phyloP scores from a whole-genome alignment of 2,113 vertebrate genomes.

The Hemiscyllium ocellatum region DNA sequence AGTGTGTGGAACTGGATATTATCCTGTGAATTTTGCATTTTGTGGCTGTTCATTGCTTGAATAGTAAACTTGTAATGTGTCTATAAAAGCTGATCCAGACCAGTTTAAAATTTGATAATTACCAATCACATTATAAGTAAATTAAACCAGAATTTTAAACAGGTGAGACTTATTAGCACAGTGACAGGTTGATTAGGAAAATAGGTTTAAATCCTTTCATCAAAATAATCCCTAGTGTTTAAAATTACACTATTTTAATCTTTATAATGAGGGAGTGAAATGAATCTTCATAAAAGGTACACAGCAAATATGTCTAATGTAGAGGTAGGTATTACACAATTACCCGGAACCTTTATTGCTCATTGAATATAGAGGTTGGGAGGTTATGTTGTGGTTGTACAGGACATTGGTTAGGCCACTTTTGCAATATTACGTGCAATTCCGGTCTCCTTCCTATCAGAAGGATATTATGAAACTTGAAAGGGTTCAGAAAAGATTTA shows the following conservation, averaged over 20 bases:
- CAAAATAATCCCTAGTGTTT: neutral
- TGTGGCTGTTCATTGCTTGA: neutral
- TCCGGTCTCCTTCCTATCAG: too few species aligned
- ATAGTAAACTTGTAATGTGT: neutral
- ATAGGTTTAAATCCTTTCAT: neutral
- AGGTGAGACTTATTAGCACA: neutral
- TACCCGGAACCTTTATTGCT: too few species aligned
- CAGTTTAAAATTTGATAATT: neutral
- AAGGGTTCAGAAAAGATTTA: too few species aligned
- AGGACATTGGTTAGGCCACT: too few species aligned
- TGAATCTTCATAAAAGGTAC: neutral
- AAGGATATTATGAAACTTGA: too few species aligned
- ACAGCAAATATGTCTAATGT: neutral
- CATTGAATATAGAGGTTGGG: too few species aligned
- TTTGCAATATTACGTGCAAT: too few species aligned
- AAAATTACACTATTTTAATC: neutral
- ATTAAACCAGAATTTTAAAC: neutral
- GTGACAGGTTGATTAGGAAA: too few species aligned
- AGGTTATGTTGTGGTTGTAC: too few species aligned
- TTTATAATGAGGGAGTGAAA: neutral
- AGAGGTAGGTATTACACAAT: neutral
- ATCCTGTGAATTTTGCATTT: too few species aligned
- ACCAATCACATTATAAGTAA: neutral
- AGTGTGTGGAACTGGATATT: too few species aligned
- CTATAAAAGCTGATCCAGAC: neutral